phyloP scores from a whole-genome alignment of 2,113 vertebrate species.

The Chloroceryle aenea region DNA sequence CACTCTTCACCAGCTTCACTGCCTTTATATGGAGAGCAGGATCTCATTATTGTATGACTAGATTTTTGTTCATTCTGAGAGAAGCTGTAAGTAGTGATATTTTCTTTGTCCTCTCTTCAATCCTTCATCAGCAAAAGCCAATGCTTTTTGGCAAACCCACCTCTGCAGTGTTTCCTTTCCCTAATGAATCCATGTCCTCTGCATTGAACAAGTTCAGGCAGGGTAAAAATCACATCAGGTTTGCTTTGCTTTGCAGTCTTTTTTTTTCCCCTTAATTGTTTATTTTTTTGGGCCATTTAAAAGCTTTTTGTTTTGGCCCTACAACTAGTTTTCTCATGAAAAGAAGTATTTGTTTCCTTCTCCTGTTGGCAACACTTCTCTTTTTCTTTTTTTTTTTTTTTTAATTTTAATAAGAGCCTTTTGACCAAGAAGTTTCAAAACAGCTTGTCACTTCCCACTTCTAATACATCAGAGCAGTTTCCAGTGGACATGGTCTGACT shows the following conservation, averaged over 20 bases:
- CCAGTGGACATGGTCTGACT: not conserved
- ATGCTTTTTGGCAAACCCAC: not conserved
- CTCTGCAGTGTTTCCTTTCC: not conserved
- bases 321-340: not conserved
- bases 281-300: not conserved
- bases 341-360: not conserved
- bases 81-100: not conserved
- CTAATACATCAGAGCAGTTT: not conserved
- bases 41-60: not conserved
- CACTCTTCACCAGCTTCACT: too few species aligned
- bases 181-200: not conserved
- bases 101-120: not conserved
- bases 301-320: not conserved
- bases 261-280: not conserved
- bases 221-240: not conserved
- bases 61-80: not conserved
- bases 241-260: not conserved
- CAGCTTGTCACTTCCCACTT: not conserved
- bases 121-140: not conserved
- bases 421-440: not conserved
- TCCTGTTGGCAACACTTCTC: not conserved
- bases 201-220: not conserved
- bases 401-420: not conserved
- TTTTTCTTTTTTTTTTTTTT: too few species aligned
- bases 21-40: not conserved